Evolutionary conservation across 2,888 invertebrate species (phyloP), one percentile per base, ranked within the genome.

Genomic region (Dione vanillae): DNA sequence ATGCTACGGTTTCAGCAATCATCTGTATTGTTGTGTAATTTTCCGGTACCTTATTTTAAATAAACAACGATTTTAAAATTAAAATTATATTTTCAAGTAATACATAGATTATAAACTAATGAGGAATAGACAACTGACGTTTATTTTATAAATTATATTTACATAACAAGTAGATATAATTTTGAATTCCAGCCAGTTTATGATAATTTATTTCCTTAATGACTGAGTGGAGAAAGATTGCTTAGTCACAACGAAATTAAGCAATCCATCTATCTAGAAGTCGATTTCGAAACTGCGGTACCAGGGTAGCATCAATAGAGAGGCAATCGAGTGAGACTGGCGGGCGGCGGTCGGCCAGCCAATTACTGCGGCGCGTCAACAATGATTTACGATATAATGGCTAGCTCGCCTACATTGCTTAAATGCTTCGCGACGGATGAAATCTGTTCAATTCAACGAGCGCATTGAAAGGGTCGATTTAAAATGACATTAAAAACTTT

Each of bases 371-470:
- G 78, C 82, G 85, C 88, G 90, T 90, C 91, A 89, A 84, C 88
- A 81, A 82, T 90, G 91, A 92, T 92, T 92, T 92, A 92, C 89
- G 88, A 87, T 85, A 85, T 90, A 91, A 91, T 89, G 84, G 82
- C 81, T 81, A 79, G 78, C 78, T 80, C 82, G 88, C 89, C 88
- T 87, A 90, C 90, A 89, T 88, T 91, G 88, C 90, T 88, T 86
- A 83, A 89, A 89, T 85, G 85, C 82, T 82, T 83, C 79, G 81
- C 79, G 78, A 77, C 78, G 77, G 77, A 80, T 77, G 77, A 77
- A 77, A 78, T 78, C 77, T 77, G 74, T 74, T 77, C 75, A 71
- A 62, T 73, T 74, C 71, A 70, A 67, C 49, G 40, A 64, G 49
- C 45, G 37, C 64, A 64, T 51, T 64, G 49, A 49, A 40, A 64